Evolutionary conservation across 1,140 invertebrate species (phyloP).

Genomic region (Cepaea nemoralis): DNA sequence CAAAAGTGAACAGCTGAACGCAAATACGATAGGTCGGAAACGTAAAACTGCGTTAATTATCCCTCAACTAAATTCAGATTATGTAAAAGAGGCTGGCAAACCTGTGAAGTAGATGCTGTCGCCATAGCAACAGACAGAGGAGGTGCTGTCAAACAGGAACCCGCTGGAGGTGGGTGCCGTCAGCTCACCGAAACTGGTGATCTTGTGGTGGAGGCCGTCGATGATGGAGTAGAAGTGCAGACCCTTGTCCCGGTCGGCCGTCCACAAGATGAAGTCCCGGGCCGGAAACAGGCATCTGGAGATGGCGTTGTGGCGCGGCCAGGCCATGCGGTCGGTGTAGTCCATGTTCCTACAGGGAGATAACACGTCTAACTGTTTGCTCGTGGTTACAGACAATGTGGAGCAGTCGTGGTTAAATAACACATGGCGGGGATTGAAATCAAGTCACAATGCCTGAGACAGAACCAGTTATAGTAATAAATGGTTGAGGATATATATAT

Average conservation of each 20-base stretch:
- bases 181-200: slow-evolving; percentile 33
- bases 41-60: too few species aligned
- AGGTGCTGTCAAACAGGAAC: slow-evolving; percentile 39
- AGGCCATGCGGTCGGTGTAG: slow-evolving; percentile 26
- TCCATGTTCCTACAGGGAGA: slow-evolving; percentile 4
- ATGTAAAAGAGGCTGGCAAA: too few species aligned
- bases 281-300: slow-evolving; percentile 33
- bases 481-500: too few species aligned
- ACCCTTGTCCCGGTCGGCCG: slow-evolving; percentile 38
- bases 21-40: too few species aligned
- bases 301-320: slow-evolving; percentile 40
- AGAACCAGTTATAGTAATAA: too few species aligned
- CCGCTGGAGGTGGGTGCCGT: not conserved
- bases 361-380: too few species aligned
- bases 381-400: too few species aligned
- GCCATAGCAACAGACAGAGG: slow-evolving; percentile 39
- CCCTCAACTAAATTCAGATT: too few species aligned
- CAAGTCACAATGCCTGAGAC: too few species aligned
- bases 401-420: too few species aligned
- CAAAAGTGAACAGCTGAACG: too few species aligned
- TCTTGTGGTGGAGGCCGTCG: slow-evolving; percentile 35
- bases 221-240: slow-evolving; percentile 44
- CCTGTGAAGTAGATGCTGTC: slow-evolving; percentile 31
- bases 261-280: slow-evolving; percentile 38
- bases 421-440: too few species aligned